Evolutionary conservation across 2,113 vertebrate species (phyloP).

Genomic region (Buteo buteo): DNA sequence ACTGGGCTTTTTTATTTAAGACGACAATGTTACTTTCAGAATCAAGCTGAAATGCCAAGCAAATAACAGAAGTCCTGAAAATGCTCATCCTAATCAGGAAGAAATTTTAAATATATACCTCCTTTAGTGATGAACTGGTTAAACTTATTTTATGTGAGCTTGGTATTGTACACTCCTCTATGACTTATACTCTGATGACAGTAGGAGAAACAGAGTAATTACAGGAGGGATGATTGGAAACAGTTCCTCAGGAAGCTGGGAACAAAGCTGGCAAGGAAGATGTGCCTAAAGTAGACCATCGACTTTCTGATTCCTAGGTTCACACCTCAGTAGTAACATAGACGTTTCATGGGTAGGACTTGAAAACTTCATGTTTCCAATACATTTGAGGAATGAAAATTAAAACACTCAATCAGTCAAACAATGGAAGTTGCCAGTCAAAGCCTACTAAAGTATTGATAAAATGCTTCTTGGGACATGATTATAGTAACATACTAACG

Average conservation of each 20-base stretch:
- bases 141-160: constrained; percentile 56
- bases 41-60: not conserved
- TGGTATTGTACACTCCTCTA: not conserved
- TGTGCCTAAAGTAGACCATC: not conserved
- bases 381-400: not conserved
- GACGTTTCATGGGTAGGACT: not conserved
- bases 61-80: not conserved
- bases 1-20: not conserved
- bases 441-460: not conserved
- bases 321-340: not conserved
- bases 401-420: not conserved
- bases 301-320: not conserved
- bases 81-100: constrained; percentile 29
- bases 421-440: not conserved
- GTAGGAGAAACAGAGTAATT: constrained; percentile 35
- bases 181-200: not conserved
- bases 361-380: not conserved
- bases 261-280: constrained; percentile 26
- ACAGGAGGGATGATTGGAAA: constrained; percentile 41
- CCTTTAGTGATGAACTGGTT: constrained; percentile 1
- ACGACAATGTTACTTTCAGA: not conserved
- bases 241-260: constrained; percentile 47
- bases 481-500: not conserved
- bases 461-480: not conserved
- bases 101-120: constrained; percentile 27